Evolutionary conservation across 2,888 invertebrate species (phyloP), one percentile per base, ranked within the genome.

Genomic region (Orchestes rusci): DNA sequence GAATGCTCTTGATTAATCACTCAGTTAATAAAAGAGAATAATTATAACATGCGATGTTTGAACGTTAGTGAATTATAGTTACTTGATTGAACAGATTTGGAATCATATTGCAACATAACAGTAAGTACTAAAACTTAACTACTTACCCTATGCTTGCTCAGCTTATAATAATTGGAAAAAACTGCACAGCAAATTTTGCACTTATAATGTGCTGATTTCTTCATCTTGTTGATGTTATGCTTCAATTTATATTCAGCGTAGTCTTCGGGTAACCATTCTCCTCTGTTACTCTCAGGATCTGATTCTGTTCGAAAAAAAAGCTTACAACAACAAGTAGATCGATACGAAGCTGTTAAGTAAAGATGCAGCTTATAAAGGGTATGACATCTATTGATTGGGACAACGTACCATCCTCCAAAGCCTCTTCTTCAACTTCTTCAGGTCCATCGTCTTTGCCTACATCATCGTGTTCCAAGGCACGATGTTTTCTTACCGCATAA

Each of bases 151-250:
- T 66, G 65, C 43, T 60, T 57, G 31, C 53, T 54, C 19, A 67
- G 48, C 40, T 53, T 52, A 20, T 58, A 56, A 40, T 64, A 60
- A 23, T 52, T 58, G 7, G 59, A 46, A 42, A 63, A 60, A n/a
- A 60, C 47, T 31, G 54, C 45, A 19, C 62, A 58, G 48, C 67
- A 67, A 19, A 67, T 62, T 52, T 65, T 66, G 49, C 67, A 67
- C 29, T 63, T 58, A 43, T 47, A 53, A 20, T 52, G 41, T 12
- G 51, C 50, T 1, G 15, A 17, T 10, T 32, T 31, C 31, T 55
- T 56, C 43, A 37, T 35, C 15, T 51, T 53, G 43, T 49, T 53
- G 51, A 53, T 45, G 32, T 51, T 56, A 40, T 57, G 58, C 36
- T 58, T 56, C 20, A 55, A 42, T 33, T 58, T 59, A 45, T 58